Conservation (phyloP, 2,797 vertebrate genomes). For the Salmo trutta region DNA sequence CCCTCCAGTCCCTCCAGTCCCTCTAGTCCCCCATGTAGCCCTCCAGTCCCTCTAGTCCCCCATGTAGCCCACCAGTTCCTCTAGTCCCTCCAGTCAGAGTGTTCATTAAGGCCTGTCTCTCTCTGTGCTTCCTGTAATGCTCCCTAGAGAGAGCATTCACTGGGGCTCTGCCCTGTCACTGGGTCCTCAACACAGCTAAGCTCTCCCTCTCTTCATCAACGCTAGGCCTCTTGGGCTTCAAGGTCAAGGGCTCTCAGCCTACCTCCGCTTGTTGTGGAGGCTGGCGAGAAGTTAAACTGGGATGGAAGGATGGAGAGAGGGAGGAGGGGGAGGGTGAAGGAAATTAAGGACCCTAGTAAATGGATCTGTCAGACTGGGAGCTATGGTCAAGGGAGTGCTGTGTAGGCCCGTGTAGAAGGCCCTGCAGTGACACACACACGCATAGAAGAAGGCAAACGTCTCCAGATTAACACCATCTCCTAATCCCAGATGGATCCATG, state of each 20-base stretch:
- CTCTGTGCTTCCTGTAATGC: slow-evolving; percentile 77
- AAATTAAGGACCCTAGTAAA: slow-evolving; percentile 58
- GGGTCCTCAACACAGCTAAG: slow-evolving; percentile 54
- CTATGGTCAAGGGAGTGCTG: not conserved
- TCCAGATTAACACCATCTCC: slow-evolving; percentile 81
- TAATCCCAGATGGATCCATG: slow-evolving; percentile 72
- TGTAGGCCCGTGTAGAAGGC: not conserved
- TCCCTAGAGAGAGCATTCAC: slow-evolving; percentile 86
- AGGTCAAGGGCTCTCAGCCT: slow-evolving; percentile 63
- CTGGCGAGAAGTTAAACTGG: not conserved
- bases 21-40: not conserved
- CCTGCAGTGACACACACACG: slow-evolving; percentile 11
- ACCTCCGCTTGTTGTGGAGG: not conserved
- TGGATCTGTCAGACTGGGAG: slow-evolving; percentile 44
- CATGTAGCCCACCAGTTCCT: slow-evolving; percentile 38
- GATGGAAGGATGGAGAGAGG: too few species aligned
- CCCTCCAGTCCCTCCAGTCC: too few species aligned
- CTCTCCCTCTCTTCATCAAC: slow-evolving; percentile 79
- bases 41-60: slow-evolving; percentile 54
- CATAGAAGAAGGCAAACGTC: slow-evolving; percentile 70
- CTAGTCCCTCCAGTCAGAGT: slow-evolving; percentile 69
- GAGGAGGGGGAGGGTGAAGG: slow-evolving; percentile 7
- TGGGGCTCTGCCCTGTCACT: slow-evolving; percentile 76
- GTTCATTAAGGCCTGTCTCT: slow-evolving; percentile 77
- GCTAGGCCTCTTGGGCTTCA: slow-evolving; percentile 67